phyloP scores from a whole-genome alignment of 2,113 vertebrate genomes.

The Otocyon megalotis region DNA sequence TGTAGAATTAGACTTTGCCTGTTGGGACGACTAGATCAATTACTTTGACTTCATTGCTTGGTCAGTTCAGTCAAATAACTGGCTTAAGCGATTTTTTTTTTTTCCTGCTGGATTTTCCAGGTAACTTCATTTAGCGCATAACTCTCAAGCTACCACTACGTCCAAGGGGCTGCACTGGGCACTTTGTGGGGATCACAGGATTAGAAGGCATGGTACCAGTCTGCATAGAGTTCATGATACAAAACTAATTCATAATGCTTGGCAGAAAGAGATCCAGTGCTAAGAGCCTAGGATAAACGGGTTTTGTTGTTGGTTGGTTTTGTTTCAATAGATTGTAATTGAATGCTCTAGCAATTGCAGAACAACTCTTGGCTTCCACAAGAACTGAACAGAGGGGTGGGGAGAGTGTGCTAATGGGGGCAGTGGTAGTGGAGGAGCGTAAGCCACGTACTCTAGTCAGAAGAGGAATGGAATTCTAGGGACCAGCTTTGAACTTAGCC shows the following conservation, averaged over 20 bases:
- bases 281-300: neutral
- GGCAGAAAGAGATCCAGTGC: neutral
- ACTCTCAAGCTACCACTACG: neutral
- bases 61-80: slow-evolving; percentile 73
- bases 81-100: slow-evolving; percentile 64
- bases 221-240: neutral
- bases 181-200: neutral
- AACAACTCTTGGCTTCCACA: neutral
- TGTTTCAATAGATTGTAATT: neutral
- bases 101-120: slow-evolving; percentile 57
- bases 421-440: neutral
- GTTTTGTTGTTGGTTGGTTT: neutral
- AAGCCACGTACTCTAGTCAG: neutral
- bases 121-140: slow-evolving; percentile 21
- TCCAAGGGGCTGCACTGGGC: neutral
- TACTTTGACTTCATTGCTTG: slow-evolving; percentile 72
- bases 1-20: slow-evolving; percentile 60
- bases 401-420: neutral
- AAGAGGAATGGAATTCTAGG: neutral
- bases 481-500: neutral
- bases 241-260: neutral
- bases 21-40: slow-evolving; percentile 70
- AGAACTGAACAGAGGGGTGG: neutral
- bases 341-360: neutral
- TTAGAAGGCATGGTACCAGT: neutral